These are phyloP conservation scores for Drosophila paracracens DNA, from an alignment of 2,888 invertebrate species.

Conservation along the genomic window DNA sequence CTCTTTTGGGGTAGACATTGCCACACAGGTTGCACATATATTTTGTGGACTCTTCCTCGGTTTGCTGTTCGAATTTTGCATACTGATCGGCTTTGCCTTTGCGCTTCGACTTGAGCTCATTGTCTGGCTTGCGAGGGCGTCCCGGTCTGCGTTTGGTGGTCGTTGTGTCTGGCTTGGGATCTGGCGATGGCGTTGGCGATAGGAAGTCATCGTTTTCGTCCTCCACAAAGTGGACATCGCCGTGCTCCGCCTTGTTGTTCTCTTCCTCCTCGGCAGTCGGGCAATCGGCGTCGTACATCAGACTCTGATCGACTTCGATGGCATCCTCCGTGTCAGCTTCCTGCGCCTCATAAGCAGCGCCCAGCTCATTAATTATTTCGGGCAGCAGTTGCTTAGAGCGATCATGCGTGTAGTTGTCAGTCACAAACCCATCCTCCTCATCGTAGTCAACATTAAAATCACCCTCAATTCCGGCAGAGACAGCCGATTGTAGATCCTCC, in stretches of 20 bases:
- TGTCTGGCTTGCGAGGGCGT: conserved; percentile 66
- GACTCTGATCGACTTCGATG: conserved; percentile 30
- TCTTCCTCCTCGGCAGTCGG: conserved; percentile 8
- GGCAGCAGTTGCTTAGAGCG: conserved; percentile 10
- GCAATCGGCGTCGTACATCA: conserved; percentile 28
- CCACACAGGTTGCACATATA: conserved; percentile 82
- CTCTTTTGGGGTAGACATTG: conserved; percentile 78
- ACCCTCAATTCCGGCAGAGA: conserved; percentile 11
- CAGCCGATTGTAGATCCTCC: conserved; percentile 1
- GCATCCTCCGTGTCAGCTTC: conserved; percentile 20
- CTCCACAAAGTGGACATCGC: conserved; percentile 10
- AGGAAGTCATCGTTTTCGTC: conserved; percentile 50
- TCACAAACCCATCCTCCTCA: conserved; percentile 45
- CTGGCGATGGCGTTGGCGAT: conserved; percentile 57
- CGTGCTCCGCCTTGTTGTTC: conserved; percentile 16
- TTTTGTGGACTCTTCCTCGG: conserved; percentile 37
- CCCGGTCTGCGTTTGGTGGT: conserved; percentile 48
- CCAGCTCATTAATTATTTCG: conserved; percentile 20
- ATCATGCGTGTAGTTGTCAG: conserved; percentile 6
- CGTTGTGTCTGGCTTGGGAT: conserved; percentile 13
- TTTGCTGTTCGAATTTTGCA: conserved; percentile 1
- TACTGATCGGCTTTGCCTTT: conserved; percentile 17
- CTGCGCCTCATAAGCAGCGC: conserved; percentile 21
- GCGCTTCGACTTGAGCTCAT: conserved; percentile 60
- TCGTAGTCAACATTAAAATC: conserved; percentile 39